Evolutionary conservation across 2,888 invertebrate genomes (phyloP).

Genomic region (Seira musarum): DNA sequence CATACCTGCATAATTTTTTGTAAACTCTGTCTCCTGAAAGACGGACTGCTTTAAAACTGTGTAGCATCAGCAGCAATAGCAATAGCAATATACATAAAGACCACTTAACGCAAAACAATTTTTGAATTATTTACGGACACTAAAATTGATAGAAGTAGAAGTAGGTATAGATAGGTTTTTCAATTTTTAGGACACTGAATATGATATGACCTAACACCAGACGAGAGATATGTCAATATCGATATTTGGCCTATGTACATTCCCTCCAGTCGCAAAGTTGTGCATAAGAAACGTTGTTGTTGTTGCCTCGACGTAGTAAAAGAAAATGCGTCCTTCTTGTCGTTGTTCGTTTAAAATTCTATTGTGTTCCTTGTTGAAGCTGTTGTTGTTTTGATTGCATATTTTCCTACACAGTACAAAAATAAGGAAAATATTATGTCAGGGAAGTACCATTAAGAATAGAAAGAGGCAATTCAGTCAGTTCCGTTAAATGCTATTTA

Average conservation of each 20-base stretch:
- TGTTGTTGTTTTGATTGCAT: conserved; percentile 16
- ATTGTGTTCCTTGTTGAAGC: conserved; percentile 15
- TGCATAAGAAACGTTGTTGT: conserved; percentile 4
- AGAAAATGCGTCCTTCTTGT: conserved; percentile 9
- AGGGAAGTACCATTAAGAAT: neutral
- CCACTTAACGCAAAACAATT: conserved; percentile 50
- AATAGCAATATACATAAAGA: conserved; percentile 25
- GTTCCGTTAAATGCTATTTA: conserved; percentile 19
- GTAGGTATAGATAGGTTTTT: conserved; percentile 36
- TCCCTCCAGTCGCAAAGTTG: too few species aligned
- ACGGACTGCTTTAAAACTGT: conserved; percentile 26
- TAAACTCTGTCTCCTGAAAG: conserved; percentile 20
- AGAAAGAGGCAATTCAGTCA: neutral
- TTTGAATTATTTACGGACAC: conserved; percentile 54
- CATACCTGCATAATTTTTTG: conserved; percentile 4
- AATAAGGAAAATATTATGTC: neutral
- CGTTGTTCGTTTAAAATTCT: neutral
- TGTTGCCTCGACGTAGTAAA: neutral
- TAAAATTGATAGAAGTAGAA: conserved; percentile 56
- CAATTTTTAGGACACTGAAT: neutral
- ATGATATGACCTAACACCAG: too few species aligned
- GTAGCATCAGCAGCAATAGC: conserved; percentile 22
- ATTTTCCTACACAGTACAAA: neutral
- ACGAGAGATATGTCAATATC: conserved; percentile 33
- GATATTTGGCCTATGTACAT: conserved; percentile 47